These are phyloP conservation scores for Lutjanus erythropterus DNA, from an alignment of 2,113 vertebrate genomes.

Conservation along the genomic window DNA sequence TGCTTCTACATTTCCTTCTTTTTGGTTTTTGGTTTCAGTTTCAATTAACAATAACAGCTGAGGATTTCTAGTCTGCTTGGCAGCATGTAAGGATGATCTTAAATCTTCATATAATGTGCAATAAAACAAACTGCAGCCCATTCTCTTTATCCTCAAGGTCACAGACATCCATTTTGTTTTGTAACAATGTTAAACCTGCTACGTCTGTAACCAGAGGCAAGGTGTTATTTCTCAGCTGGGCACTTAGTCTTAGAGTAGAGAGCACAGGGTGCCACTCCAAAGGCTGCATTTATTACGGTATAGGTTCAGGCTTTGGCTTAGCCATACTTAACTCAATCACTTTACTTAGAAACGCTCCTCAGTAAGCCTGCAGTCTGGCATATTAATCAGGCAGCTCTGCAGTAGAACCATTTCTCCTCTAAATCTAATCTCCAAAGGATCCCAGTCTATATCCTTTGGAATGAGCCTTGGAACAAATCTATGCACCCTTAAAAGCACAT, in stretches of 20 bases:
- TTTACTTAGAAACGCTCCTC: constrained; percentile 24
- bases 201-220: not conserved
- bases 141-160: not conserved
- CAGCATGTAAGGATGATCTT: not conserved
- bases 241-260: constrained; percentile 2
- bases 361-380: constrained; percentile 42
- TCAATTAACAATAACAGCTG: not conserved
- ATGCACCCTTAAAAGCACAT: constrained; percentile 11
- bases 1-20: not conserved
- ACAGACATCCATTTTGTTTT: not conserved
- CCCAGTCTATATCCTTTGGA: constrained; percentile 19
- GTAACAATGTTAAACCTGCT: not conserved
- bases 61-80: not conserved
- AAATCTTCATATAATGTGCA: not conserved
- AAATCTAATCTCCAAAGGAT: constrained; percentile 45
- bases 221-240: constrained; percentile 10
- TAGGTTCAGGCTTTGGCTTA: constrained; percentile 29
- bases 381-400: constrained; percentile 39
- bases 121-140: not conserved
- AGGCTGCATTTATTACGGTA: constrained; percentile 16
- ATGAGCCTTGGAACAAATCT: constrained; percentile 33
- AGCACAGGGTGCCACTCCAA: constrained; percentile 24
- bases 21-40: not conserved
- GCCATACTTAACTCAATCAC: constrained; percentile 37
- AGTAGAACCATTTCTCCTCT: constrained; percentile 19